Base-by-base conservation (phyloP, 2,797 vertebrate species). In the Pempheris klunzingeri region DNA sequence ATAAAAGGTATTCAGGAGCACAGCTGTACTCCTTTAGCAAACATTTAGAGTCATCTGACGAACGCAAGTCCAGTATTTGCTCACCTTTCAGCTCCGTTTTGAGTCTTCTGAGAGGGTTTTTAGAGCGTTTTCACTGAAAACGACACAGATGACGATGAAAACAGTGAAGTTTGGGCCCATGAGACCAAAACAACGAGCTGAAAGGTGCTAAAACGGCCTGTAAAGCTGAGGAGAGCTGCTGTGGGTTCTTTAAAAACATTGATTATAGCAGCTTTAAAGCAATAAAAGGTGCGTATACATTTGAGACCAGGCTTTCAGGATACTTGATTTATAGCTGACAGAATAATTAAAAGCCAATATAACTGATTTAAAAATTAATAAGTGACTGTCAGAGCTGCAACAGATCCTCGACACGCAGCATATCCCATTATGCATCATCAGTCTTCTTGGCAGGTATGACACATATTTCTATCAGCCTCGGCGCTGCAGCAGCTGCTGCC, bases 401-500 rank as follows among this genome's bases (percentile, higher is more conserved):
- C 1, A 4, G 4, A 22, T 57, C 53, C 36, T 5, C 2, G 3
- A 55, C 28, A 46, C 32, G 44, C 22, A 58, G 53, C 34, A 52
- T 66, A 28, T 44, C 18, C 39, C n/a, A 18, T 14, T 4, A 55
- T 13, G 63, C 38, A 34, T 32, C 50, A 41, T 26, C 39, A 18
- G 36, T 44, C 41, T 26, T 43, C 20, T 38, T 63, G 41, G 22
- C 79, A 79, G 80, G 44, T 57, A 43, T 15, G 26, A n/a, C 32
- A 43, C 20, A 38, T 50, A 15, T 24, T 22, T 8, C 64, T 26
- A 58, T 57, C 22, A 18, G 66, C 44, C 43, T 12, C 1, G 2
- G n/a, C 4, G 59, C 53, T 18, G 46, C 60, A 4, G 60, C 82
- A 60, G 81, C 71, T 68, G 75, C 66, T 22, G 50, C 22, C 39